These are phyloP conservation scores for Acanthis flammea DNA, from an alignment of 2,797 vertebrate genomes.

Conservation along the genomic window DNA sequence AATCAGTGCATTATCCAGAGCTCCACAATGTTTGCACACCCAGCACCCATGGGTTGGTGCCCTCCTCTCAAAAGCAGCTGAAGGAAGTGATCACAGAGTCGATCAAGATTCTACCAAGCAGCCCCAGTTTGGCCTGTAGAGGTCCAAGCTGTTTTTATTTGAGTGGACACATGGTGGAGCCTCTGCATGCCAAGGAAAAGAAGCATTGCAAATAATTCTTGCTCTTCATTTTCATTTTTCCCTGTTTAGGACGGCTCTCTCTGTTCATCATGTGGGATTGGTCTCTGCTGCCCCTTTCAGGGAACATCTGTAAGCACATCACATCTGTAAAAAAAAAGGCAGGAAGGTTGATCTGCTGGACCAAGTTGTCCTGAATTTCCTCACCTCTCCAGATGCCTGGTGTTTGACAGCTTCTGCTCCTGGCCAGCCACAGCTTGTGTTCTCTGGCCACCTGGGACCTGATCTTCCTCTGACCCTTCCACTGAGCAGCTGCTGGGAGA, in stretches of 20 bases:
- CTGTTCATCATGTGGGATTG: not conserved
- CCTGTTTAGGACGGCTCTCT: not conserved
- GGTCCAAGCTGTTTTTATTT: not conserved
- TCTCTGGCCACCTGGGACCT: not conserved
- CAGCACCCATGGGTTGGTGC: not conserved
- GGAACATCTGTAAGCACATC: conserved; percentile 19
- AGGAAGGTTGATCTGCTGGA: not conserved
- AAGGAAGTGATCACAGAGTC: not conserved
- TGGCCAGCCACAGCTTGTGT: not conserved
- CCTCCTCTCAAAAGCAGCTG: not conserved
- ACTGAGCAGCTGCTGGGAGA: not conserved
- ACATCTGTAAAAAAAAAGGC: not conserved
- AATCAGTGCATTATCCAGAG: not conserved
- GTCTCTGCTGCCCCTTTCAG: conserved; percentile 67
- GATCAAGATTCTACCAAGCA: not conserved
- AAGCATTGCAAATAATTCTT: not conserved
- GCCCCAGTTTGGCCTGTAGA: not conserved
- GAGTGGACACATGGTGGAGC: not conserved
- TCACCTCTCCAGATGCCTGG: not conserved
- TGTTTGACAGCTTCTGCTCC: not conserved
- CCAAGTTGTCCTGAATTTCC: not conserved
- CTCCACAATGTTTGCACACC: not conserved
- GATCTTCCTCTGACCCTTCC: not conserved
- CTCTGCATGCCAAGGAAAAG: not conserved
- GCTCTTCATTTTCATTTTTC: not conserved